A percentile compares a stretch with the other conserved stretches of the same genome.
Evolutionary conservation across 2,113 vertebrate genomes (phyloP).

Genomic region (Sigmodon hispidus): DNA sequence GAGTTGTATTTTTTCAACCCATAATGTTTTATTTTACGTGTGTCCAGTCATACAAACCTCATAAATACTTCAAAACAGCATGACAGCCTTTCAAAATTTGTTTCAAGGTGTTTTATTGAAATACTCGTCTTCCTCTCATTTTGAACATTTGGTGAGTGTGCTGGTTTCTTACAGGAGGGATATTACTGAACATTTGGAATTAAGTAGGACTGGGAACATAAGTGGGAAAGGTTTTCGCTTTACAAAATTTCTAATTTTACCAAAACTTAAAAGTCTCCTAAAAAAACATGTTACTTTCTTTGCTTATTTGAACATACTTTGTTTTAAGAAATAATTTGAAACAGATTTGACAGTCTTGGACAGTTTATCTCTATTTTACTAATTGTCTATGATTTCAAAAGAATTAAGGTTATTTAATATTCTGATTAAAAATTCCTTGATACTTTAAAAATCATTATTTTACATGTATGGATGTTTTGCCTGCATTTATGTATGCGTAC

Average conservation of each 20-base stretch:
- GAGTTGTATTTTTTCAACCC: neutral
- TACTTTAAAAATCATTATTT: neutral
- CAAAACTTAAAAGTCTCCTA: neutral
- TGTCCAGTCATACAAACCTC: neutral
- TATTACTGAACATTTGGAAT: neutral
- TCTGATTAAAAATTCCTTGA: slow-evolving; percentile 36
- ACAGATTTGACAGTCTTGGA: neutral
- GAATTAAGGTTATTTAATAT: neutral
- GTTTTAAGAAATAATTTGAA: slow-evolving; percentile 16
- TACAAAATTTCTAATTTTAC: neutral
- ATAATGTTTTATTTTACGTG: neutral
- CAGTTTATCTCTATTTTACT: neutral
- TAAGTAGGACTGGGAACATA: neutral
- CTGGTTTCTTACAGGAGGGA: neutral
- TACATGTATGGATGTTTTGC: neutral
- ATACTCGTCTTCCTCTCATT: neutral
- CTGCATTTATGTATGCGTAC: neutral
- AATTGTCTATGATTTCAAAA: neutral
- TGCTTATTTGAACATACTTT: neutral
- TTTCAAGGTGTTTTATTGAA: slow-evolving; percentile 2
- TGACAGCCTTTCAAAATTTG: neutral
- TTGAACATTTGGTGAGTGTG: neutral
- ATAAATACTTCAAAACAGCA: neutral
- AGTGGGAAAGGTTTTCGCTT: neutral
- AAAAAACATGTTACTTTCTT: neutral